Conservation (phyloP, 2,113 vertebrate species). For the Lonchura striata region DNA sequence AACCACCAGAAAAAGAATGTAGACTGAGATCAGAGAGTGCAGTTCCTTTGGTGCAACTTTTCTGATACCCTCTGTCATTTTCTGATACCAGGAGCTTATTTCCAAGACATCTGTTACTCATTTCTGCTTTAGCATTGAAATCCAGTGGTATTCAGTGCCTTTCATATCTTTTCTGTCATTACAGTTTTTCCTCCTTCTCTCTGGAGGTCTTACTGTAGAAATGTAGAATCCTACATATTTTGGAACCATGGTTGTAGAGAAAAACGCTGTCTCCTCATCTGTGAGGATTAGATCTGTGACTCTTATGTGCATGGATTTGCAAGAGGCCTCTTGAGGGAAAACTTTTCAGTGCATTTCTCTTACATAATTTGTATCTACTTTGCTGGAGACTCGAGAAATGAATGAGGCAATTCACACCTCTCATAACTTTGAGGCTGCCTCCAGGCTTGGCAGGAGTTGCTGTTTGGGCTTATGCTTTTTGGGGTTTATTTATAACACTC, state of each 20-base stretch:
- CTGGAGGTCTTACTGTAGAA: not conserved
- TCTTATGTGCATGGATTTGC: not conserved
- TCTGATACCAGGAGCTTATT: not conserved
- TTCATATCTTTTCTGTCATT: not conserved
- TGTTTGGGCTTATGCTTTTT: not conserved
- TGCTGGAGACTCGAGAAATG: not conserved
- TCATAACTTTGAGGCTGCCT: not conserved
- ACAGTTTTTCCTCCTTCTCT: not conserved
- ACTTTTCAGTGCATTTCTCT: not conserved
- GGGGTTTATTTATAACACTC: not conserved
- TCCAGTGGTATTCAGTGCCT: not conserved
- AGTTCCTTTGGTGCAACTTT: not conserved
- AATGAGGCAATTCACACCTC: conserved; percentile 10
- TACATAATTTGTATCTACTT: not conserved
- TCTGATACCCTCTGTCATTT: not conserved
- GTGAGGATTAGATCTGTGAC: not conserved
- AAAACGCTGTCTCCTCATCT: not conserved
- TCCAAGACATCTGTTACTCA: not conserved
- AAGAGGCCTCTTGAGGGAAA: not conserved
- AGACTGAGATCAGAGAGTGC: not conserved
- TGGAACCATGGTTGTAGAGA: not conserved
- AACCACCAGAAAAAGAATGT: not conserved
- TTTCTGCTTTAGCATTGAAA: not conserved
- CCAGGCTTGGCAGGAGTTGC: not conserved
- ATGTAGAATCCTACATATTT: not conserved